Evolutionary conservation across 2,113 vertebrate genomes (phyloP).

Genomic region (Eurystomus gularis): DNA sequence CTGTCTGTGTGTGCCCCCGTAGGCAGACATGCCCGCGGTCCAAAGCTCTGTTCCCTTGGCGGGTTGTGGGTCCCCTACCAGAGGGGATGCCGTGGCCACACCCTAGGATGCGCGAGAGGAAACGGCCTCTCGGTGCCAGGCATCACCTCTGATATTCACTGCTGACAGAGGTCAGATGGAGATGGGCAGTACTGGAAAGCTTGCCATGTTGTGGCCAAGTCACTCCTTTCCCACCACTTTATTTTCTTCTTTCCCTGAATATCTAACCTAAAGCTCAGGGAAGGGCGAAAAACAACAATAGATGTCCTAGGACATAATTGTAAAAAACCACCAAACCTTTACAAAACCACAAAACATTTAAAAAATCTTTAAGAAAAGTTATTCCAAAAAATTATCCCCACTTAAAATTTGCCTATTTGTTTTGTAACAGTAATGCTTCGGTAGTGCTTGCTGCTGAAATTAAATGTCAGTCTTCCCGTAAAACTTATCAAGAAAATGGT

Average conservation of each 20-base stretch:
- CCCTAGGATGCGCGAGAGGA: fast-evolving
- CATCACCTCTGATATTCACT: not conserved
- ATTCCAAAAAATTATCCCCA: not conserved
- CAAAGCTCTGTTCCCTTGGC: not conserved
- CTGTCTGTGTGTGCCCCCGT: not conserved
- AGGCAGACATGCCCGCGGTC: not conserved
- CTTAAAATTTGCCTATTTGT: not conserved
- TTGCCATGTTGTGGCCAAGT: not conserved
- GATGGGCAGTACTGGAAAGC: not conserved
- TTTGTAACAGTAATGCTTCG: not conserved
- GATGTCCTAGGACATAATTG: not conserved
- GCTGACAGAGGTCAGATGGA: not conserved
- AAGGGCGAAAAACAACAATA: not conserved
- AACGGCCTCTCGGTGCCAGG: not conserved
- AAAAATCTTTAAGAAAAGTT: not conserved
- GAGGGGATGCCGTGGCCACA: not conserved
- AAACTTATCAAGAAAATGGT: not conserved
- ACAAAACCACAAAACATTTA: not conserved
- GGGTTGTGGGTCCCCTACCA: not conserved
- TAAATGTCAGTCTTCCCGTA: not conserved
- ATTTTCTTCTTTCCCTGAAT: not conserved
- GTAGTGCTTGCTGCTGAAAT: not conserved
- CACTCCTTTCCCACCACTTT: not conserved
- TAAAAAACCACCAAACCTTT: not conserved
- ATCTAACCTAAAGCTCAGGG: not conserved